Evolutionary conservation across 2,888 invertebrate genomes (phyloP).

Genomic region (Criorhina ranunculi): DNA sequence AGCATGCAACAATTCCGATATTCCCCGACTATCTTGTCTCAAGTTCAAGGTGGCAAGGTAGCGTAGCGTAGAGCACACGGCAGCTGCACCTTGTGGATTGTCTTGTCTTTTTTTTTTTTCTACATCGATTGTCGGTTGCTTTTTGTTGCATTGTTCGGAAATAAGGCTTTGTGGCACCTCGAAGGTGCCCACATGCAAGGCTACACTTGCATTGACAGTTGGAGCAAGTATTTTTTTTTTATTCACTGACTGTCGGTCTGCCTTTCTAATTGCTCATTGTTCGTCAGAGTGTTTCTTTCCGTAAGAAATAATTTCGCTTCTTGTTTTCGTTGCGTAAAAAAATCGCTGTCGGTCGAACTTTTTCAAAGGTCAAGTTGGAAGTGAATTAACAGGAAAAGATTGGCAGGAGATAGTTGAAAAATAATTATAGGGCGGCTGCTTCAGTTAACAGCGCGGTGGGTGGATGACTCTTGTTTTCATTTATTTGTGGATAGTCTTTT

Average conservation of each 20-base stretch:
- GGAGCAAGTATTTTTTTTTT: slow-evolving; percentile 20
- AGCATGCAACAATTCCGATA: slow-evolving; percentile 35
- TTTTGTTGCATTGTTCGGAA: slow-evolving; percentile 48
- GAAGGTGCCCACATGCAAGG: slow-evolving; percentile 55
- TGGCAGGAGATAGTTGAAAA: not conserved
- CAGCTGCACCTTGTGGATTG: slow-evolving; percentile 61
- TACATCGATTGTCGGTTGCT: slow-evolving; percentile 26
- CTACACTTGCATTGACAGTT: slow-evolving; percentile 48
- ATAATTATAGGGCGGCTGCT: not conserved
- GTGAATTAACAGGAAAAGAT: slow-evolving; percentile 16
- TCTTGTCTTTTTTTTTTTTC: slow-evolving; percentile 19
- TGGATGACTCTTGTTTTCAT: not conserved
- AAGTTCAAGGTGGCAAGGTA: slow-evolving; percentile 72
- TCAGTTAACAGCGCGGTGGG: not conserved
- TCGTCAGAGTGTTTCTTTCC: slow-evolving; percentile 32
- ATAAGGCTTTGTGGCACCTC: slow-evolving; percentile 32
- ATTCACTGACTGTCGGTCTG: slow-evolving; percentile 20
- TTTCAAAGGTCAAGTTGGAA: slow-evolving; percentile 15
- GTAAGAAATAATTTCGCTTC: slow-evolving; percentile 19
- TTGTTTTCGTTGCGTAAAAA: slow-evolving; percentile 21
- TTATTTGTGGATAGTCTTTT: not conserved
- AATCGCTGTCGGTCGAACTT: slow-evolving; percentile 12
- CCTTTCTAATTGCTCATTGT: slow-evolving; percentile 56
- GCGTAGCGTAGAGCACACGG: slow-evolving; percentile 39
- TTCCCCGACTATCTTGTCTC: slow-evolving; percentile 64